A percentile compares a stretch with the other conserved stretches of the same genome.
phyloP scores from a whole-genome alignment of 2,797 vertebrate genomes.

The Momotus momota region DNA sequence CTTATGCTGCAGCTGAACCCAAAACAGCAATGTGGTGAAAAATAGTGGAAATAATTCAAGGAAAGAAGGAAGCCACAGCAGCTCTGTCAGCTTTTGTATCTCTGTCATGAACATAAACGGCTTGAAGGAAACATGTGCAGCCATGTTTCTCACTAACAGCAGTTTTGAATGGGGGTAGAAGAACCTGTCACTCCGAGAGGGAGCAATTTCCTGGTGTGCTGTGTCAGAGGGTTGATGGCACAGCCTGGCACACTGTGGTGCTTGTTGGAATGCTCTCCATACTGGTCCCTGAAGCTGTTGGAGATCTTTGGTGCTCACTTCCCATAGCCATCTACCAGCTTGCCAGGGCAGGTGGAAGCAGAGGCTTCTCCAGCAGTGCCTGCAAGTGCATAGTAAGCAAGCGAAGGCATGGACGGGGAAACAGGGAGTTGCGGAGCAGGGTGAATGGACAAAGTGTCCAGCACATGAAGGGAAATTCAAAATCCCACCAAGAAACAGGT shows the following conservation, averaged over 20 bases:
- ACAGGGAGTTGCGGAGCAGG: fast-evolving
- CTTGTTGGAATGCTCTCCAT: fast-evolving
- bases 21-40: not conserved
- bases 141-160: fast-evolving
- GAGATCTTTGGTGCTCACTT: not conserved
- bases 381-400: fast-evolving
- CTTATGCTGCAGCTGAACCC: not conserved
- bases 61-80: not conserved
- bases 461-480: not conserved
- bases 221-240: fast-evolving
- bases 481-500: not conserved
- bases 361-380: not conserved
- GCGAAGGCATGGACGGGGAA: fast-evolving
- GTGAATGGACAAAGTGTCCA: not conserved
- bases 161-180: not conserved
- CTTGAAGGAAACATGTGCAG: not conserved
- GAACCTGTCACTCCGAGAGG: fast-evolving
- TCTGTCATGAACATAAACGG: fast-evolving
- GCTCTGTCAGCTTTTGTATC: not conserved
- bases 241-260: fast-evolving
- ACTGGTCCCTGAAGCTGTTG: not conserved
- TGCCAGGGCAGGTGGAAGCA: fast-evolving
- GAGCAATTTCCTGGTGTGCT: fast-evolving
- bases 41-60: not conserved
- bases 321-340: not conserved